Conservation (phyloP, 1,140 invertebrate species). For the roundworm (Caenorhabditis elegans) region WBcel235 BX284602.5:13765001-13765500, state of each 20-base stretch:
- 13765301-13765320: no score
- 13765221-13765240: background rate
- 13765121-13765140: background rate
- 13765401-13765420: background rate
- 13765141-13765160: background rate
- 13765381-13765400: no score
- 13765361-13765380: no score
- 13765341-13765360: background rate
- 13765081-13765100: background rate
- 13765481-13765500: conserved; percentile 10
- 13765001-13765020: background rate
- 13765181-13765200: background rate
- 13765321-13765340: no score
- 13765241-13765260: background rate
- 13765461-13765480: background rate
- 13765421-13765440: conserved; percentile 7
- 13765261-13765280: no score
- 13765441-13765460: background rate
- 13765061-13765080: background rate
- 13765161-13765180: background rate
- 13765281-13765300: no score
- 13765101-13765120: background rate
- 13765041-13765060: background rate
- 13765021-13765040: background rate
- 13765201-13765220: background rate